A percentile compares a stretch with the other conserved stretches of the same genome.
These are phyloP conservation scores for Thalassoma bifasciatum DNA, from an alignment of 2,113 vertebrate species.

Conservation along the genomic window DNA sequence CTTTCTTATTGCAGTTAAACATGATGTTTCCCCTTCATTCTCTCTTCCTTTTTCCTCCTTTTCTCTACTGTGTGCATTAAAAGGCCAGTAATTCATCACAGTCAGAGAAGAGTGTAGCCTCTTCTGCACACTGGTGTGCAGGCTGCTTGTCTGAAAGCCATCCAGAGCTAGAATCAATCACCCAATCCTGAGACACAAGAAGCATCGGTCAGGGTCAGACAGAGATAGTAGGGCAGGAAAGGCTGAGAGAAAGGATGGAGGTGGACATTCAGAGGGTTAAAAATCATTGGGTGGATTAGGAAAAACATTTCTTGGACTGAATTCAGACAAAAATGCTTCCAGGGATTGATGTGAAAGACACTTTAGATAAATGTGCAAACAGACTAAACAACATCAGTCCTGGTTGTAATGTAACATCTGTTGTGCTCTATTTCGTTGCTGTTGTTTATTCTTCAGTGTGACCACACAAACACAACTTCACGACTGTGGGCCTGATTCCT, in stretches of 20 bases:
- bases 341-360: conserved; percentile 25
- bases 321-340: conserved; percentile 31
- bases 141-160: conserved; percentile 63
- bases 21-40: conserved; percentile 23
- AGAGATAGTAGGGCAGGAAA: conserved; percentile 46
- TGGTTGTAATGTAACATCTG: conserved; percentile 13
- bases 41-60: conserved; percentile 1
- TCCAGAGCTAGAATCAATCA: conserved; percentile 82
- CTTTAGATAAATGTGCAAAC: not conserved
- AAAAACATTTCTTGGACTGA: conserved; percentile 38
- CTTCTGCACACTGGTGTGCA: conserved; percentile 58
- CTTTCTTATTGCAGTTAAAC: conserved; percentile 25
- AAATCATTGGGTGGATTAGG: not conserved
- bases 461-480: conserved; percentile 42
- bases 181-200: conserved; percentile 67
- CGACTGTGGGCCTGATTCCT: conserved; percentile 34
- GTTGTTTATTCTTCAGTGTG: conserved; percentile 32
- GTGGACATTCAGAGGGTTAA: conserved; percentile 45
- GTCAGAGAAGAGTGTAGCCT: conserved; percentile 56
- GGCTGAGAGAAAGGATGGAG: conserved; percentile 35
- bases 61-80: conserved; percentile 68
- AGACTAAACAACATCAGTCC: conserved; percentile 22
- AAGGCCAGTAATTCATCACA: conserved; percentile 79
- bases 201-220: conserved; percentile 64
- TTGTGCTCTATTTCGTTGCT: not conserved